Base-by-base conservation (phyloP, 2,113 vertebrate species). In the Neolamprologus longior region DNA sequence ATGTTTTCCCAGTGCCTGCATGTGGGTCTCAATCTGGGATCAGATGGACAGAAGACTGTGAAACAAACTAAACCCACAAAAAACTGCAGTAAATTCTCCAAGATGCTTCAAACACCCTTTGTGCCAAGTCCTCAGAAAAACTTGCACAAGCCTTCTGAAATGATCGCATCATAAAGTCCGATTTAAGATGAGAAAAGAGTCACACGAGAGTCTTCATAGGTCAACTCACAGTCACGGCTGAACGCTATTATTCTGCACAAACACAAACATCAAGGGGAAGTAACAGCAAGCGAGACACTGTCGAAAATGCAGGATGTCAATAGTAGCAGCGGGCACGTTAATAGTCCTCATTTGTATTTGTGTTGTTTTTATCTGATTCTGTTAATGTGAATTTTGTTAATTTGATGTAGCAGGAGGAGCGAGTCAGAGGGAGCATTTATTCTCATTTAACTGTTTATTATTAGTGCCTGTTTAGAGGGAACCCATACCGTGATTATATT, bases 201-300 rank as follows among this genome's bases (percentile, higher is more conserved):
- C 6, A 12, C 71, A 5, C 2, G 0, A 76, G 24, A 76, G 68
- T 17, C 24, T 19, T 76, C 15, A 2, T 26, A 50, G 42, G 14
- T 31, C 24, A 31, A 19, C 2, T 76, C 42, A 12, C 40, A 47
- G 40, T 19, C 42, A 31, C 0, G 3, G 4, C 40, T 19, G 9
- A 45, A 45, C 1, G 0, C 40, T 47, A 21, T 76, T 76, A 47
- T 28, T 76, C 68, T 76, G 40, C 21, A 11, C 40, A 76, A 45
- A 73, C 9, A 17, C 40, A 7, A 47, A 42, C 8, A 9, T 71
- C 1, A 42, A 10, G n/a, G 37, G 21, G 66, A 42, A 71, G 37
- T 4, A 42, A 42, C 1, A 73, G 21, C 40, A 1, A 73, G 40
- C 0, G 40, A 45, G 40, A 73, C 68, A 45, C 0, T 28, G 21